phyloP scores from a whole-genome alignment of 2,888 invertebrate genomes.

The Caenorhabditis becei region DNA sequence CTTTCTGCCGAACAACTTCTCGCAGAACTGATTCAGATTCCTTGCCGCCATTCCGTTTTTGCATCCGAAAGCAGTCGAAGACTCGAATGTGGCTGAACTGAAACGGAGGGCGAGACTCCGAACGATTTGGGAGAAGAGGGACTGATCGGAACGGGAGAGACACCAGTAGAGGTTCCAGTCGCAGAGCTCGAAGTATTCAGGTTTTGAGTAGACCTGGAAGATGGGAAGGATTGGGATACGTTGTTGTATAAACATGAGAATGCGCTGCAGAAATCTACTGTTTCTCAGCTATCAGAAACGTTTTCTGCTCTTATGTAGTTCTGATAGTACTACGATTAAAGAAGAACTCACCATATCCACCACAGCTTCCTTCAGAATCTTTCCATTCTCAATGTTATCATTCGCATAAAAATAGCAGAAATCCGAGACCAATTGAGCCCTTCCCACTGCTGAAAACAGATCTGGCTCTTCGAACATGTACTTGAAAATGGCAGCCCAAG shows the following conservation, averaged over 20 bases:
- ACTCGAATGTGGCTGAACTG: constrained; percentile 58
- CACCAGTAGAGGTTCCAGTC: constrained; percentile 75
- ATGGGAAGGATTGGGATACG: not conserved
- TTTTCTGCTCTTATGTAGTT: too few relatives aligned
- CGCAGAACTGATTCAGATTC: constrained; percentile 65
- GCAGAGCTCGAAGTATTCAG: constrained; percentile 69
- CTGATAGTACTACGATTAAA: too few relatives aligned
- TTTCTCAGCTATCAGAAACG: too few relatives aligned
- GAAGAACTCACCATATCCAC: constrained; percentile 65
- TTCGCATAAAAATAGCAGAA: constrained; percentile 79
- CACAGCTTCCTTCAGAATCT: constrained; percentile 62
- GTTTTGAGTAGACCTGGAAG: constrained; percentile 67
- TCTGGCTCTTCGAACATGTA: constrained; percentile 67
- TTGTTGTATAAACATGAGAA: not conserved
- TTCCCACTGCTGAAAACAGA: constrained; percentile 67
- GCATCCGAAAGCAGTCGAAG: constrained; percentile 64
- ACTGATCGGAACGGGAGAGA: constrained; percentile 53
- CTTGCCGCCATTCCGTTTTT: constrained; percentile 62
- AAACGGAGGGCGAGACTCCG: constrained; percentile 61
- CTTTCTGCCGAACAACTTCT: constrained; percentile 64
- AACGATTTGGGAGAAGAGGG: constrained; percentile 56
- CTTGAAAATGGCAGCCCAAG: constrained; percentile 71
- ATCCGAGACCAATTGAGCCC: constrained; percentile 79
- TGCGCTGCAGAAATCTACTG: not conserved
- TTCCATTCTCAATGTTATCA: constrained; percentile 58